Evolutionary conservation across 1,140 invertebrate genomes (phyloP).

Genomic region (Drosophila kepulauana): DNA sequence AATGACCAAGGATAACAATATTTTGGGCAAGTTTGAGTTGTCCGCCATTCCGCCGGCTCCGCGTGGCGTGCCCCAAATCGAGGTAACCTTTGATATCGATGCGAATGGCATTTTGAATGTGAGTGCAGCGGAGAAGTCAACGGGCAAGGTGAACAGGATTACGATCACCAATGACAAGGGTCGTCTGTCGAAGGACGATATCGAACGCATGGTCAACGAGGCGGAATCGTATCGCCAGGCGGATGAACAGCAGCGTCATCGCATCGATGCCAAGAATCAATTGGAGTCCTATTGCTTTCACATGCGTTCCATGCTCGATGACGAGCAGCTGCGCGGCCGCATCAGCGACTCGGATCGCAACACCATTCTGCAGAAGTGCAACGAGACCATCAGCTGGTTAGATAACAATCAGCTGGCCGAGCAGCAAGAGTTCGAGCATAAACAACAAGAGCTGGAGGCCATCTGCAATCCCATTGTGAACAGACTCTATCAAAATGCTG

Average conservation of each 20-base stretch:
- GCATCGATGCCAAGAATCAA: constrained; percentile 95
- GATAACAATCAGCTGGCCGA: constrained; percentile 97
- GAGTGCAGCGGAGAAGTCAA: constrained; percentile 95
- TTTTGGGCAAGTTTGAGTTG: constrained; percentile 97
- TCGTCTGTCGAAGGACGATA: constrained; percentile 97
- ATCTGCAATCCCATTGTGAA: constrained; percentile 95
- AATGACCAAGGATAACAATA: constrained; percentile 96
- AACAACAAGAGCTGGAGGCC: constrained; percentile 93
- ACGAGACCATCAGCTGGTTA: constrained; percentile 96
- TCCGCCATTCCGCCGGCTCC: constrained; percentile 97
- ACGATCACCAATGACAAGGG: constrained; percentile 99
- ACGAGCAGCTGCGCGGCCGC: constrained; percentile 95
- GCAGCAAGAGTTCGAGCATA: constrained; percentile 96
- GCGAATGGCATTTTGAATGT: constrained; percentile 95
- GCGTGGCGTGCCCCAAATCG: constrained; percentile 96
- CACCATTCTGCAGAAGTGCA: constrained; percentile 94
- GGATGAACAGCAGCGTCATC: constrained; percentile 95
- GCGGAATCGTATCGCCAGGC: constrained; percentile 96
- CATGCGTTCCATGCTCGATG: constrained; percentile 96
- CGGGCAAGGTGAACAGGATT: constrained; percentile 98
- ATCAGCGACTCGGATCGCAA: constrained; percentile 94
- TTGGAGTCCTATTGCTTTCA: constrained; percentile 98
- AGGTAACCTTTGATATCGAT: constrained; percentile 96
- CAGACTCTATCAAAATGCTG: constrained; percentile 89
- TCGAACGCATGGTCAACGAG: constrained; percentile 98